These are phyloP conservation scores for Chaetodon auriga DNA, from an alignment of 2,113 vertebrate genomes.

Conservation along the genomic window DNA sequence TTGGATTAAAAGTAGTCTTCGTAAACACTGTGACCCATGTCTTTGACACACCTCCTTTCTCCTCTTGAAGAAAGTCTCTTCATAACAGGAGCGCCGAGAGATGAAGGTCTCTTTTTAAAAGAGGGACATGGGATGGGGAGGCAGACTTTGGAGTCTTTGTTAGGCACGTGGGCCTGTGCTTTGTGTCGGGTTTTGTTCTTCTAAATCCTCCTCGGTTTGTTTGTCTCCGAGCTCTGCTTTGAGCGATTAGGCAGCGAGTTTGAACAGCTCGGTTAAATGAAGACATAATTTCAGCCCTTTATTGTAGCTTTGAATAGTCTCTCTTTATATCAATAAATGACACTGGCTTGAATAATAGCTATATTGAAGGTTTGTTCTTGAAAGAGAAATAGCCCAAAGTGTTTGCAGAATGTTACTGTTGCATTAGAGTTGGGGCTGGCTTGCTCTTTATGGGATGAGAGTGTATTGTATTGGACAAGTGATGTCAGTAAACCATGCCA, in stretches of 20 bases:
- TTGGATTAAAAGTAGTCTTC: constrained; percentile 84
- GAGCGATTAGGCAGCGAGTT: constrained; percentile 80
- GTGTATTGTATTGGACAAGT: constrained; percentile 70
- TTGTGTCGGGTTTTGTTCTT: constrained; percentile 82
- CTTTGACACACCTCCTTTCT: constrained; percentile 80
- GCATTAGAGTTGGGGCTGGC: constrained; percentile 42
- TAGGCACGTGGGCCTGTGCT: constrained; percentile 71
- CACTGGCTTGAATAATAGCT: constrained; percentile 65
- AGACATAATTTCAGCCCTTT: constrained; percentile 71
- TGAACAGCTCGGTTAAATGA: constrained; percentile 68
- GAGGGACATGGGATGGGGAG: constrained; percentile 70
- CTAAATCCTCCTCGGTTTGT: constrained; percentile 78
- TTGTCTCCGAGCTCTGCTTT: constrained; percentile 80
- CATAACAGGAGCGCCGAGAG: constrained; percentile 72
- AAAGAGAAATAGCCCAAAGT: constrained; percentile 51
- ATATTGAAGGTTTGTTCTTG: constrained; percentile 54
- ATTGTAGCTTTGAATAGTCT: constrained; percentile 70
- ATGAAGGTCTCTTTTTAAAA: constrained; percentile 81
- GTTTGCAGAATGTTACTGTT: constrained; percentile 31
- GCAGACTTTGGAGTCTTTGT: constrained; percentile 84
- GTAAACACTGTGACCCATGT: constrained; percentile 85
- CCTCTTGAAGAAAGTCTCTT: constrained; percentile 78
- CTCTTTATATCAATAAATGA: constrained; percentile 71
- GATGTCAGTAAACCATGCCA: constrained; percentile 77
- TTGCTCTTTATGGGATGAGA: constrained; percentile 46